Percentiles rank a stretch among this genome's conserved stretches.
phyloP scores from a whole-genome alignment of 1,140 invertebrate genomes.

The Probaryconus sp. region DNA sequence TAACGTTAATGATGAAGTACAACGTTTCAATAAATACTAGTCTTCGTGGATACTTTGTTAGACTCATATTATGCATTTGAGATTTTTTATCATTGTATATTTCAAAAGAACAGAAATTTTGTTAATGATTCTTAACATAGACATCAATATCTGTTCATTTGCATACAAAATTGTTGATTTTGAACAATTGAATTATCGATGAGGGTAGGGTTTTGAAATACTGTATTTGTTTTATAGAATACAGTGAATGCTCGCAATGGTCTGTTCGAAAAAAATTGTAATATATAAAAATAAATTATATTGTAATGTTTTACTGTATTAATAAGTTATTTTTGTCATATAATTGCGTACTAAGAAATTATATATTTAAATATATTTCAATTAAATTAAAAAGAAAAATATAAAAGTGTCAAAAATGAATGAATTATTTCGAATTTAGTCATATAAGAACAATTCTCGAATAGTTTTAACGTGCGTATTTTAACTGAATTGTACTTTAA shows the following conservation, averaged over 20 bases:
- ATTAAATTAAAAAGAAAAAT: constrained; percentile 51
- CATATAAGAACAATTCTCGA: constrained; percentile 21
- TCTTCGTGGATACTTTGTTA: too few relatives aligned
- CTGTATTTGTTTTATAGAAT: not conserved
- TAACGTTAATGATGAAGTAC: not conserved
- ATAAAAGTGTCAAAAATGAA: constrained; percentile 23
- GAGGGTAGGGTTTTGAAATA: too few relatives aligned
- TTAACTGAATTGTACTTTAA: constrained; percentile 52
- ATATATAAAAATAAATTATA: constrained; percentile 52
- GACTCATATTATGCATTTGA: not conserved
- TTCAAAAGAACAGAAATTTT: too few relatives aligned
- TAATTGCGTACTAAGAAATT: constrained; percentile 41
- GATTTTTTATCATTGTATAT: too few relatives aligned
- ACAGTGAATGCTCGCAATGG: constrained; percentile 16
- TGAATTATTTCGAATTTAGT: constrained; percentile 45
- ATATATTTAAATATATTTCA: constrained; percentile 57
- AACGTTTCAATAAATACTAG: too few relatives aligned
- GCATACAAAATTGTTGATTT: not conserved
- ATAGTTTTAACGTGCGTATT: constrained; percentile 51
- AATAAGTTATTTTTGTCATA: constrained; percentile 58
- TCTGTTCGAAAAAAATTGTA: constrained; percentile 22
- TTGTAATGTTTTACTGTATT: constrained; percentile 51
- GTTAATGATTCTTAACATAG: not conserved
- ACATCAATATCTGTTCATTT: not conserved
- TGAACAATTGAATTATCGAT: too few relatives aligned